Evolutionary conservation across 2,797 vertebrate genomes (phyloP).

Genomic region (Lutjanus campechanus): DNA sequence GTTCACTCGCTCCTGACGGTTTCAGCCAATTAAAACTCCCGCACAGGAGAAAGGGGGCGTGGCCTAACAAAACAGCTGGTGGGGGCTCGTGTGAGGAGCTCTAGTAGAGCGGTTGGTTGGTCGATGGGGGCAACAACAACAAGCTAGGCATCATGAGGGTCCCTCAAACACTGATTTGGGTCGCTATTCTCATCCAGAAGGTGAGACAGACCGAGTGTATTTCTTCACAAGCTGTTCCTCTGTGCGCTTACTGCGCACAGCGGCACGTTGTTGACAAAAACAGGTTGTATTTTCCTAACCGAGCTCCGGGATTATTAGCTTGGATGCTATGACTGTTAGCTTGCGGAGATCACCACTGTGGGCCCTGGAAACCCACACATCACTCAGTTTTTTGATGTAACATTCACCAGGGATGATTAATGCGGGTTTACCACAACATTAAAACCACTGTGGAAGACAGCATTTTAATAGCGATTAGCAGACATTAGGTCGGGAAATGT

Average conservation of each 20-base stretch:
- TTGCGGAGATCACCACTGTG: conserved; percentile 65
- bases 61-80: conserved; percentile 54
- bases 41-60: conserved; percentile 50
- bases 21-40: conserved; percentile 62
- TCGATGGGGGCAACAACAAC: conserved; percentile 80
- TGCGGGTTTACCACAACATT: not conserved
- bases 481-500: not conserved
- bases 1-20: not conserved
- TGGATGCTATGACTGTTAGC: conserved; percentile 76
- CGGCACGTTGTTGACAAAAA: conserved; percentile 2
- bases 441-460: not conserved
- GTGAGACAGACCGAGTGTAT: conserved; percentile 67
- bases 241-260: not conserved
- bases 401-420: not conserved
- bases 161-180: conserved; percentile 78
- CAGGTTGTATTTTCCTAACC: not conserved
- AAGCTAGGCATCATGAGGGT: conserved; percentile 81
- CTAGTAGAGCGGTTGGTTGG: conserved; percentile 40
- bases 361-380: conserved; percentile 50
- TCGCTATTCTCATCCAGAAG: conserved; percentile 82
- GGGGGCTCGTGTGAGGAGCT: conserved; percentile 33
- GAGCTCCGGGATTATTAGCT: conserved; percentile 53
- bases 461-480: not conserved
- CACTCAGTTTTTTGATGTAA: conserved; percentile 19
- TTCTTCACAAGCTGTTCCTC: not conserved